Evolutionary conservation across 2,797 vertebrate species (phyloP), one percentile per base, ranked within the genome.

Genomic region (Sebastes oblongus): DNA sequence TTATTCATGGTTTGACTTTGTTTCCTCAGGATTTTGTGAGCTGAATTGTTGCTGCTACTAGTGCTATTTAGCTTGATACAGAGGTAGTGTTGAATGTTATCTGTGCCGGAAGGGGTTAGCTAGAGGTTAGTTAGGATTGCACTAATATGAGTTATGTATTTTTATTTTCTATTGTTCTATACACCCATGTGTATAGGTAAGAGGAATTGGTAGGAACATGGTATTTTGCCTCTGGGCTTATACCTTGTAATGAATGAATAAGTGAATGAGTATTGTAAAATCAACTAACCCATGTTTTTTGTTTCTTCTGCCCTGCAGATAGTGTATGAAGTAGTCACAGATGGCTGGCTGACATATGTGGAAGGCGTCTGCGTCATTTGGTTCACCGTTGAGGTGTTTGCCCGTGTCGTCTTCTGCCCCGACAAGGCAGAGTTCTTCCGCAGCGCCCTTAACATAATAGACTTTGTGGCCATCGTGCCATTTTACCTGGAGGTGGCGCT

Each of bases 391-490:
- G 98, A 99, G 94, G 99, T 99, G 91, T 95, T 99, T 87, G 94
- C 96, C 91, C 97, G 98, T 3, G 97, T 99, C 78, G 94, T 98
- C 94, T 99, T 99, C 96, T 99, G 98, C 92, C 98, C 98, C 11
- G 97, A 98, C 95, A 99, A 99, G 94, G 96, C 96, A 22, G 98
- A 99, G 94, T 99, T 99, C 96, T 97, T 99, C 96, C 98, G 97
- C 96, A 98, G 98, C 93, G 95, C 97, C 70, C 97, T 99, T 76
- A 99, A 99, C 94, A 98, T 99, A 96, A 99, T 99, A 77, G 98
- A 99, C 97, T 99, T 99, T 85, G 97, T 99, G 96, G 98, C 98
- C 93, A 99, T 99, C 75, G 96, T 99, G 91, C 98, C 98, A 93
- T 99, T 99, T 96, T 99, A 99, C 93, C 94, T 99, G 95, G 98